Conservation (phyloP, 2,888 invertebrate species). For the Patella ulyssiponensis region DNA sequence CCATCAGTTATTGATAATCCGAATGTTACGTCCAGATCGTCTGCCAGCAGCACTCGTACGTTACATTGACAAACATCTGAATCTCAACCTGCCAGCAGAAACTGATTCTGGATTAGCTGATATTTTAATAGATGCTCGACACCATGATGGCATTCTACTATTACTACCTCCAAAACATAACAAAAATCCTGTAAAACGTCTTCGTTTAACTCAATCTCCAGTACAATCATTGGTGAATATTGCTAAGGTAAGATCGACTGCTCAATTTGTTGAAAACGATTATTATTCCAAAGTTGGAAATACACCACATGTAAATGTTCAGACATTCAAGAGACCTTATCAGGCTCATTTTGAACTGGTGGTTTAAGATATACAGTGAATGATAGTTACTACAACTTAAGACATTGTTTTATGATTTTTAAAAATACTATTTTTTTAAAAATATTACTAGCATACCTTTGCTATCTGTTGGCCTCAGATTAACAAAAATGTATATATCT, state of each 20-base stretch:
- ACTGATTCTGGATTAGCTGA: conserved; percentile 54
- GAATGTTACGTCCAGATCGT: conserved; percentile 70
- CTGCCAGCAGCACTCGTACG: conserved; percentile 62
- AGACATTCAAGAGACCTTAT: too few relatives aligned
- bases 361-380: too few relatives aligned
- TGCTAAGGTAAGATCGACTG: conserved; percentile 53
- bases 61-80: conserved; percentile 63
- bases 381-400: too few relatives aligned
- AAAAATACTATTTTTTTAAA: too few relatives aligned
- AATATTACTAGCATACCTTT: too few relatives aligned
- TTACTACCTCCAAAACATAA: conserved; percentile 58
- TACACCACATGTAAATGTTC: too few relatives aligned
- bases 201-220: conserved; percentile 56
- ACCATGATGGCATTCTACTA: conserved; percentile 62
- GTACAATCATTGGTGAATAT: conserved; percentile 53
- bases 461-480: too few relatives aligned
- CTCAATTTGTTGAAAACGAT: too few relatives aligned
- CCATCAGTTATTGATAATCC: conserved; percentile 68
- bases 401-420: too few relatives aligned
- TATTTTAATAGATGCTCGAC: conserved; percentile 50
- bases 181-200: conserved; percentile 51
- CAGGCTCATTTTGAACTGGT: too few relatives aligned
- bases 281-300: too few relatives aligned
- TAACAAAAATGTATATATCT: too few relatives aligned
- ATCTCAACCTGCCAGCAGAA: conserved; percentile 54